Base-by-base conservation (phyloP, 2,797 vertebrate genomes). In the Botia almorhae region DNA sequence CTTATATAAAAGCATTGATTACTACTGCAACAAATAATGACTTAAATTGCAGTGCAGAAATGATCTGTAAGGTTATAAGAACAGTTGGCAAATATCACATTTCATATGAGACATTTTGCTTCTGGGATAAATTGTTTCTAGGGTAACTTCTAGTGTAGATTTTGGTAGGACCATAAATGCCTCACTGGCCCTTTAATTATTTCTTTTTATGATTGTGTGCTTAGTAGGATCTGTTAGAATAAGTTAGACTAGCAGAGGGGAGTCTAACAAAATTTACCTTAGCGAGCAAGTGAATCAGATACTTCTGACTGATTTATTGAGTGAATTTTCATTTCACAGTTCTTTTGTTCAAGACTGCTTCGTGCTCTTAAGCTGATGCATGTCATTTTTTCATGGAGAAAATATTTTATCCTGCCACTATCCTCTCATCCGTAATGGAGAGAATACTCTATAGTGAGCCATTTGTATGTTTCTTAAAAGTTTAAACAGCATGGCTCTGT, bases 171-270 rank as follows among this genome's bases (percentile, higher is more conserved):
- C 29, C 63, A n/a, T 39, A 36, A n/a, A 39, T 12, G 33, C 10
- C 17, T 60, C 26, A 2, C 64, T 86, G 88, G 88, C 88, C 21
- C 43, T 63, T 68, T 53, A 50, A 19, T 53, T 39, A 17, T 19
- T 12, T n/a, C 26, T 43, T 29, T 75, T 85, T 83, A 16, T 64
- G 13, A 43, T 3, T 76, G n/a, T 74, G 36, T 69, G 50, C 43
- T 64, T 64, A 36, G 61, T 36, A n/a, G 7, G 8, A 64, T 36
- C 63, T 39, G 29, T 23, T 11, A 58, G 21, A 3, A 23, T 23
- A 58, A 17, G 50, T 53, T 0, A 51, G 53, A 2, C 53, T n/a
- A 39, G 7, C 29, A 65, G 63, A 39, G 17, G 7, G 63, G 29
- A 39, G 36, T 65, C 63, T n/a, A 11, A 33, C 33, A 11, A 39